These are phyloP conservation scores for Martes martes DNA, from an alignment of 2,113 vertebrate species.

Conservation along the genomic window DNA sequence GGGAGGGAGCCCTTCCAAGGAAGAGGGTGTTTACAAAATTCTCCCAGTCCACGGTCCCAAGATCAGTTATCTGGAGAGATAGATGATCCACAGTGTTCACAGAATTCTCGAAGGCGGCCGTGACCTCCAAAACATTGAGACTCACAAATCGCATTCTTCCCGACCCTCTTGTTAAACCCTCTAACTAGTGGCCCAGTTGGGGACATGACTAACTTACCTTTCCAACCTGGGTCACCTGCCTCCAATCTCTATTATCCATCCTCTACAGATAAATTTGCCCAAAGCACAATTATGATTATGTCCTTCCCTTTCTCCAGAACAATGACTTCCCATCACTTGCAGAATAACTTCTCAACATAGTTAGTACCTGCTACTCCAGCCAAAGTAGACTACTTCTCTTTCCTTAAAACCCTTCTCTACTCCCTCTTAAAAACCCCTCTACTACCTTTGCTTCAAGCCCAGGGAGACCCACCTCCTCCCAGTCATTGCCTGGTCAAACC, in stretches of 20 bases:
- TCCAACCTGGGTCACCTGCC: neutral
- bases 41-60: neutral
- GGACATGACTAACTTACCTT: neutral
- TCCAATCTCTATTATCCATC: neutral
- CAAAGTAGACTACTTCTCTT: neutral
- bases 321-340: neutral
- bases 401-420: neutral
- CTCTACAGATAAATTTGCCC: neutral
- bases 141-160: neutral
- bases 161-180: neutral
- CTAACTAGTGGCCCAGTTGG: neutral
- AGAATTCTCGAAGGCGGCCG: neutral
- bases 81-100: neutral
- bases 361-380: neutral
- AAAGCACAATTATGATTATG: neutral
- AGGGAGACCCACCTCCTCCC: neutral
- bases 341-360: neutral
- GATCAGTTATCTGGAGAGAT: neutral
- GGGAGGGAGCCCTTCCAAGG: neutral
- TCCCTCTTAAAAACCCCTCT: neutral
- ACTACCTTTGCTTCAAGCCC: neutral
- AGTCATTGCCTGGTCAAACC: neutral
- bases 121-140: neutral
- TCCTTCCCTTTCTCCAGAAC: neutral
- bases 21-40: conserved; percentile 41